phyloP scores from a whole-genome alignment of 2,888 invertebrate genomes.

The Lamellibrachia satsuma region DNA sequence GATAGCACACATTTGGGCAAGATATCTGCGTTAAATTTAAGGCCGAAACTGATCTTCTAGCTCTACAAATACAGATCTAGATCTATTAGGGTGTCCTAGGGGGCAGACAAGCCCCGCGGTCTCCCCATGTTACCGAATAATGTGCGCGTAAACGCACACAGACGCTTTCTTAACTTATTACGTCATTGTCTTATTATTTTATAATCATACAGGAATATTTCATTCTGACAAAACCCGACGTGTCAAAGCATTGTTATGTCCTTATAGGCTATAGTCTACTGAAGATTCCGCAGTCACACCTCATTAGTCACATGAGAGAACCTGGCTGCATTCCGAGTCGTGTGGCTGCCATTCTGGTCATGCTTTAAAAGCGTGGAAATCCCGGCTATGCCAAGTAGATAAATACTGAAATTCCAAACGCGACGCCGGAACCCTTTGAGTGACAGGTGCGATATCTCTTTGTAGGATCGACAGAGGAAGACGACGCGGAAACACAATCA shows the following conservation, averaged over 20 bases:
- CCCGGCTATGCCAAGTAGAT: background rate
- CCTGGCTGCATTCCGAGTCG: background rate
- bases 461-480: background rate
- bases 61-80: too few species aligned
- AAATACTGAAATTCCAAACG: conserved; percentile 9
- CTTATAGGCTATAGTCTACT: background rate
- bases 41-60: too few species aligned
- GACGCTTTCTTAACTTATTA: background rate
- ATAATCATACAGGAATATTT: background rate
- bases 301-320: background rate
- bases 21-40: too few species aligned
- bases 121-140: background rate
- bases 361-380: conserved; percentile 4
- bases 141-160: too few species aligned
- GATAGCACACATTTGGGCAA: too few species aligned
- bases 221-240: background rate
- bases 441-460: conserved; percentile 10
- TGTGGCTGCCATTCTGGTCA: conserved; percentile 5
- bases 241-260: background rate
- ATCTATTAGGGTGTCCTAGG: too few species aligned
- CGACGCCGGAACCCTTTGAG: background rate
- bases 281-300: background rate
- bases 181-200: background rate
- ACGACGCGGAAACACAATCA: background rate
- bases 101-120: too few species aligned